Percentiles rank a stretch among this genome's conserved stretches.
Conservation (phyloP, 2,888 invertebrate species). For the Dusona sp. region DNA sequence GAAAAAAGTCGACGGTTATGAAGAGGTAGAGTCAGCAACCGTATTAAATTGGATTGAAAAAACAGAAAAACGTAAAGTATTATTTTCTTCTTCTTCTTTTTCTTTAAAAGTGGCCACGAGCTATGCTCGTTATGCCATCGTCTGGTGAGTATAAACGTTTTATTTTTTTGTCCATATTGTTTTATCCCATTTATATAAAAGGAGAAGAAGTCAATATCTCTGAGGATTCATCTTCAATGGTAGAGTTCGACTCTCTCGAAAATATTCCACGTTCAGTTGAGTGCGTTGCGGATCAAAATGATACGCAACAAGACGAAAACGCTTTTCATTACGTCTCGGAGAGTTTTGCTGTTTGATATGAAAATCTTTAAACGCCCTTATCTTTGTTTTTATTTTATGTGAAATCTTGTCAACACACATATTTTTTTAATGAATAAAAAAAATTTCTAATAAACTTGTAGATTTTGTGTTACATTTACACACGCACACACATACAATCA, state of each 20-base stretch:
- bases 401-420: too few relatives aligned
- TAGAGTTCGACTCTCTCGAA: constrained; percentile 46
- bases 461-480: too few relatives aligned
- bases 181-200: constrained; percentile 50
- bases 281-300: constrained; percentile 44
- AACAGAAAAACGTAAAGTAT: constrained; percentile 58
- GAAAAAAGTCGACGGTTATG: constrained; percentile 58
- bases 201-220: constrained; percentile 54
- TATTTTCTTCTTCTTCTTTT: constrained; percentile 45
- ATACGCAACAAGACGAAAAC: constrained; percentile 24
- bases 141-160: constrained; percentile 40
- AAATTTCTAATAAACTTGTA: too few relatives aligned
- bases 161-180: constrained; percentile 50
- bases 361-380: too few relatives aligned
- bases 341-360: too few relatives aligned
- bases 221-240: constrained; percentile 55
- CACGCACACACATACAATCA: too few relatives aligned
- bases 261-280: constrained; percentile 41
- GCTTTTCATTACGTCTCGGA: too few relatives aligned
- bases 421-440: too few relatives aligned
- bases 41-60: constrained; percentile 57
- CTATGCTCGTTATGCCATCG: constrained; percentile 43
- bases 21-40: constrained; percentile 46
- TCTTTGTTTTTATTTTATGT: too few relatives aligned
- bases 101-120: constrained; percentile 43